phyloP scores from a whole-genome alignment of 1,140 invertebrate species.

The Drosophila navojoa region DNA sequence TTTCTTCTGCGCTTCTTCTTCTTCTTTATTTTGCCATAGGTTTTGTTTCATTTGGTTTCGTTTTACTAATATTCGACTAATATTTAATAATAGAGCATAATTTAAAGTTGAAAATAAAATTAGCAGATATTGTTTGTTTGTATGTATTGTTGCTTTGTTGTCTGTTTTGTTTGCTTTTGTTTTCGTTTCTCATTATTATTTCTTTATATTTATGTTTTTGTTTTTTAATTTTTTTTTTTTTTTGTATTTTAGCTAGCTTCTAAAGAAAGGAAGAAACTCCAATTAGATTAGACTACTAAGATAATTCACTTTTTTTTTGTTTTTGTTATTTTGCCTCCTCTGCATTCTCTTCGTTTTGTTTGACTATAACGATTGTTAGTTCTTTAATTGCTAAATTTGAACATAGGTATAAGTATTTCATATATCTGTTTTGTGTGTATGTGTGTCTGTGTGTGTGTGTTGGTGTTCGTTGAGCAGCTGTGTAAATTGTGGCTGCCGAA shows the following conservation, averaged over 20 bases:
- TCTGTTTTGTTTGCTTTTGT: constrained; percentile 39
- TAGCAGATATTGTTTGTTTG: constrained; percentile 75
- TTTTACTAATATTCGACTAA: constrained; percentile 74
- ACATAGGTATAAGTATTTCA: constrained; percentile 77
- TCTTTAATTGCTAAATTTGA: constrained; percentile 79
- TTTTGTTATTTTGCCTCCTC: background rate
- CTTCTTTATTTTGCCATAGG: constrained; percentile 26
- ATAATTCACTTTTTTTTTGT: constrained; percentile 51
- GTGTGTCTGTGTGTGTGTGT: constrained; percentile 27
- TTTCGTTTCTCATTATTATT: constrained; percentile 21
- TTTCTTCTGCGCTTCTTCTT: constrained; percentile 20
- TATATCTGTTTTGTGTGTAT: constrained; percentile 28
- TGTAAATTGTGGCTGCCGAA: constrained; percentile 51
- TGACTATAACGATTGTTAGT: constrained; percentile 77
- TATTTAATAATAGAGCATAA: constrained; percentile 77
- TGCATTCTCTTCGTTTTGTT: constrained; percentile 24
- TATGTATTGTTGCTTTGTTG: constrained; percentile 53
- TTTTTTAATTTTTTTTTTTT: constrained; percentile 39
- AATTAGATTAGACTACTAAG: constrained; percentile 81
- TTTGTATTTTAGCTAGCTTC: constrained; percentile 67
- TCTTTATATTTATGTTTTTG: constrained; percentile 29
- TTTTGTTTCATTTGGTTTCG: constrained; percentile 34
- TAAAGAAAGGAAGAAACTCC: constrained; percentile 82
- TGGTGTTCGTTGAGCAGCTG: constrained; percentile 38
- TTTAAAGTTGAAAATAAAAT: constrained; percentile 78